Base-by-base conservation (phyloP, 2,888 invertebrate genomes). In the Abscondita cerata region DNA sequence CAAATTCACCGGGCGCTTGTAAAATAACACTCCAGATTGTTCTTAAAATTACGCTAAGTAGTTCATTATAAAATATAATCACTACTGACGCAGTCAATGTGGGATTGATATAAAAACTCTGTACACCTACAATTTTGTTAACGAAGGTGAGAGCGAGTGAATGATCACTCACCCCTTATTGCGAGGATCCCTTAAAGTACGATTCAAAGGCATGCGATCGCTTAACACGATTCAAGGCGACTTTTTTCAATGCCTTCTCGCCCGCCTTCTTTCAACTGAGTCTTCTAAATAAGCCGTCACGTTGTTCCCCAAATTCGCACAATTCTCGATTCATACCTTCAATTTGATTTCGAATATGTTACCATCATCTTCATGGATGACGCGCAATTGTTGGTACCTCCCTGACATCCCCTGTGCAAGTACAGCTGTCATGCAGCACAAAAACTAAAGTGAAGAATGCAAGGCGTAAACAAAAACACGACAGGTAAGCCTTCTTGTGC, bases 11-110 rank as follows among this genome's bases (percentile, higher is more conserved):
- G 34, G 87, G 91, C 72, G 88, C 89, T 80, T 89, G 82, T 76
- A 92, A 90, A n/a, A 96, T 82, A n/a, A 95, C 93, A 76, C 93
- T 93, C n/a, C 93, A 91, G n/a, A 95, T 86, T 0, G 95, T 96
- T 60, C 95, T 81, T 48, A 91, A 77, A 50, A 91, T 81, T n/a
- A 89, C 85, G 68, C 89, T 89, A 83, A 89, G 87, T 8, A 90
- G 86, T 79, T 92, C 92, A 77, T 92, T 90, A 72, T 87, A 89
- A 81, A 91, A 92, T 70, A 92, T 90, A 66, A 90, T 87, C 62
- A 90, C 83, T 16, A 91, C 83, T 73, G 88, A 88, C 9, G 89
- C 87, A 53, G 82, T 82, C 1, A 97, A 81, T 57, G 85, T 85
- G 2, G 86, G 84, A 72, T 90, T 86, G n/a, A 76, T 89, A 93